Percentiles rank a stretch among this genome's conserved stretches.
These are phyloP conservation scores for Lonchura striata DNA, from an alignment of 2,113 vertebrate species.

Conservation along the genomic window DNA sequence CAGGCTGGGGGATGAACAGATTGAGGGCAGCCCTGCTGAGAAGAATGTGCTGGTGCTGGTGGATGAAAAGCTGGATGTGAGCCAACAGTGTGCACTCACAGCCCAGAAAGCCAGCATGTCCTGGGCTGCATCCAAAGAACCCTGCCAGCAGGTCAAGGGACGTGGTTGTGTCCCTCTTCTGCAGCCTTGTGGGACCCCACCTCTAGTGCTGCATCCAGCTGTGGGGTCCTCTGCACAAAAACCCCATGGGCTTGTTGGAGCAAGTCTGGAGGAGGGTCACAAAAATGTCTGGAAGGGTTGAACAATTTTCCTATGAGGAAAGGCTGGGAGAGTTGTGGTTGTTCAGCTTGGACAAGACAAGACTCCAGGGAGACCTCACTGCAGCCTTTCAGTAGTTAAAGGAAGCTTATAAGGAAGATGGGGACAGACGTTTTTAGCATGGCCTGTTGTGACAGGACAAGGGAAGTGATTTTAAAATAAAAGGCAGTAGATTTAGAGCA, in stretches of 20 bases:
- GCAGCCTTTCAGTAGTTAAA: not conserved
- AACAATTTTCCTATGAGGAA: not conserved
- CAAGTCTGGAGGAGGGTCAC: not conserved
- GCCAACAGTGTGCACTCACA: not conserved
- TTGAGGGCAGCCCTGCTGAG: not conserved
- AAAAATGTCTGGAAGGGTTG: not conserved
- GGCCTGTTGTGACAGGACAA: not conserved
- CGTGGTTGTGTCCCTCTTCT: not conserved
- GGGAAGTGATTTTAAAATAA: not conserved
- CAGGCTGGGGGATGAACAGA: not conserved
- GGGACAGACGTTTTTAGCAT: not conserved
- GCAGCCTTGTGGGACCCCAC: not conserved
- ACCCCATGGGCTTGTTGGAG: not conserved
- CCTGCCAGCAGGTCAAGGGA: not conserved
- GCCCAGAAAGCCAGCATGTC: not conserved
- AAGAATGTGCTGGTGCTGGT: not conserved
- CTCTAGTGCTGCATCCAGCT: not conserved
- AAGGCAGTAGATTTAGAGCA: not conserved
- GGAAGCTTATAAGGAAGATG: not conserved
- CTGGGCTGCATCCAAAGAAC: not conserved
- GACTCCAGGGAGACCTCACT: not conserved
- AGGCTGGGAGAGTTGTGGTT: not conserved
- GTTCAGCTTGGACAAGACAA: not conserved
- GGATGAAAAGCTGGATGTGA: not conserved
- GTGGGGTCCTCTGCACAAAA: not conserved